Evolutionary conservation across 2,113 vertebrate species (phyloP).

Genomic region (Sylvia atricapilla): DNA sequence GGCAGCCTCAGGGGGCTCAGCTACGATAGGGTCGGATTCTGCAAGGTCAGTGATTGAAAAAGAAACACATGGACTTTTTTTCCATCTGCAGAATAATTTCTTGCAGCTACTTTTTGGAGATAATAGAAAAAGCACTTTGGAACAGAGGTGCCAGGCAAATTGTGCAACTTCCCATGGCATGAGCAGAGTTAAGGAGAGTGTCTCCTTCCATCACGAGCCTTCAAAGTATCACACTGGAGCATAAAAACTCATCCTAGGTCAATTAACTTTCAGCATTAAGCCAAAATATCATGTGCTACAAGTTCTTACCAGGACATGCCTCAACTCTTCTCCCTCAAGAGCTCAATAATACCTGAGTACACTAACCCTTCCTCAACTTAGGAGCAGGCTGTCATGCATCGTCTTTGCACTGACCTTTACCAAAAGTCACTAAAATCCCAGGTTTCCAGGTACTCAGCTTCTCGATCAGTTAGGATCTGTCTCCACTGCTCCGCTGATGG

Average conservation of each 20-base stretch:
- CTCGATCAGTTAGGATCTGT: not conserved
- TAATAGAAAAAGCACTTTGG: not conserved
- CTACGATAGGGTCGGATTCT: fast-evolving
- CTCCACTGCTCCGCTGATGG: not conserved
- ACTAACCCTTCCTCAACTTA: not conserved
- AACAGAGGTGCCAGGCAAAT: not conserved
- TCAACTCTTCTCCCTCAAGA: not conserved
- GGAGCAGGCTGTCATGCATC: not conserved
- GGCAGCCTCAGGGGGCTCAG: not conserved
- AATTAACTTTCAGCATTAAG: not conserved
- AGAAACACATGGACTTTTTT: not conserved
- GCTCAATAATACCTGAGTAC: not conserved
- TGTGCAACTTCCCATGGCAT: not conserved
- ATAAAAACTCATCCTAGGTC: not conserved
- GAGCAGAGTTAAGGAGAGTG: not conserved
- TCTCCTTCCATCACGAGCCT: not conserved
- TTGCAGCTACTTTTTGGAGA: not conserved
- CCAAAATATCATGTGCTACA: not conserved
- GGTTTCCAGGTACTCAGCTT: not conserved
- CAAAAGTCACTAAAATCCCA: not conserved
- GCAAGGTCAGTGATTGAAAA: not conserved
- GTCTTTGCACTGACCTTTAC: not conserved
- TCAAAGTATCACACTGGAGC: not conserved
- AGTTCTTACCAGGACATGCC: not conserved
- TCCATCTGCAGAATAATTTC: not conserved